phyloP scores from a whole-genome alignment of 2,888 invertebrate genomes.

The Caenorhabditis sp. region DNA sequence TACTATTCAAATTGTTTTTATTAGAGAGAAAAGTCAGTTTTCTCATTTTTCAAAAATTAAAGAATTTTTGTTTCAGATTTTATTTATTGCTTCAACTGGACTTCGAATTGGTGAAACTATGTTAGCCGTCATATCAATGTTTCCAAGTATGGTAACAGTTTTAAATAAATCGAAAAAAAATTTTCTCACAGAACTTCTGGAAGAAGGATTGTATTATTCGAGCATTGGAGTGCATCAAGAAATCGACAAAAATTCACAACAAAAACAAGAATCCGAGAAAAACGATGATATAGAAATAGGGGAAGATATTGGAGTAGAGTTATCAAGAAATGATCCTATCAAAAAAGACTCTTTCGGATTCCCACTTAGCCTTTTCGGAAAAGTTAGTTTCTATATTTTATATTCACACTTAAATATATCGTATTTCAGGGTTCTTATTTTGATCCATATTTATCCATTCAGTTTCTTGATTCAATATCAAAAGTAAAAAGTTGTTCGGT shows the following conservation, averaged over 20 bases:
- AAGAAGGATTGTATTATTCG: constrained; percentile 60
- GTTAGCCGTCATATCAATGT: constrained; percentile 86
- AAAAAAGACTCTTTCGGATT: constrained; percentile 81
- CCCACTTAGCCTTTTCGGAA: constrained; percentile 85
- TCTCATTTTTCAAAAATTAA: neutral
- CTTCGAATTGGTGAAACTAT: constrained; percentile 80
- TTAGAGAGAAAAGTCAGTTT: constrained; percentile 78
- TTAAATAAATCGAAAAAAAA: neutral
- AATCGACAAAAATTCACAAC: neutral
- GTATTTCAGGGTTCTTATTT: constrained; percentile 83
- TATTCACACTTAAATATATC: constrained; percentile 1
- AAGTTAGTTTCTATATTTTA: no score
- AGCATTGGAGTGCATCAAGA: constrained; percentile 18
- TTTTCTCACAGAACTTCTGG: constrained; percentile 56
- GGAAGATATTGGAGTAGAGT: constrained; percentile 22
- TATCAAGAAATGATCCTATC: constrained; percentile 17
- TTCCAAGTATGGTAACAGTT: constrained; percentile 77
- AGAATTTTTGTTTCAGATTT: constrained; percentile 76
- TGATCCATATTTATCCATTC: constrained; percentile 91
- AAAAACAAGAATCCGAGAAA: constrained; percentile 5
- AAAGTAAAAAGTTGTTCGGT: constrained; percentile 33
- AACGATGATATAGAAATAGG: constrained; percentile 12
- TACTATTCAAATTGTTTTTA: constrained; percentile 89
- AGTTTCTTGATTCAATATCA: constrained; percentile 88
- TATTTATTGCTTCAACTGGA: constrained; percentile 92